phyloP scores from a whole-genome alignment of 2,888 invertebrate genomes.

The Myopa testacea region DNA sequence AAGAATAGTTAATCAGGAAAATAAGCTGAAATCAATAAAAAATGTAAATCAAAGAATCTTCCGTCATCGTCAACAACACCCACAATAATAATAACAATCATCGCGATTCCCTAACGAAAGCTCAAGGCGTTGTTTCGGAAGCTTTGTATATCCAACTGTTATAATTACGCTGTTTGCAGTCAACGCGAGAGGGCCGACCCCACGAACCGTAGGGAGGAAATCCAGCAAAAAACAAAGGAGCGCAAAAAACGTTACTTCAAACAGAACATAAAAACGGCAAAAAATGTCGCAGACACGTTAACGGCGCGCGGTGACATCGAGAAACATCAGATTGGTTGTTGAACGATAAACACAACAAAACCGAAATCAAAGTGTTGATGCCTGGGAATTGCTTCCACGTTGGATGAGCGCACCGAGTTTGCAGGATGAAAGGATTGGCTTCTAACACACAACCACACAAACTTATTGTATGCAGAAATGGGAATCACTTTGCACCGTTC shows the following conservation, averaged over 20 bases:
- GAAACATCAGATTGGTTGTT: slow-evolving; percentile 52
- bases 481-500: neutral
- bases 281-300: slow-evolving; percentile 56
- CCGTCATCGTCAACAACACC: neutral
- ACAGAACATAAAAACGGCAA: slow-evolving; percentile 48
- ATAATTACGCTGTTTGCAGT: neutral
- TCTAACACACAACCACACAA: neutral
- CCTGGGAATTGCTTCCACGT: slow-evolving; percentile 65
- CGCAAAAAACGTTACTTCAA: slow-evolving; percentile 58
- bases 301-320: slow-evolving; percentile 58
- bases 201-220: neutral
- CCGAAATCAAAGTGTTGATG: slow-evolving; percentile 64
- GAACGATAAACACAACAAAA: slow-evolving; percentile 29
- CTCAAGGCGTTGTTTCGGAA: slow-evolving; percentile 11
- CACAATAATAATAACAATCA: neutral
- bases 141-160: slow-evolving; percentile 17
- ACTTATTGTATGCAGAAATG: neutral
- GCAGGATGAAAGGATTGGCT: slow-evolving; percentile 3
- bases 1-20: neutral
- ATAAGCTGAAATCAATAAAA: slow-evolving; percentile 1
- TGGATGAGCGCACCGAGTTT: slow-evolving; percentile 56
- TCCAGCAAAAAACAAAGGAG: slow-evolving; percentile 9
- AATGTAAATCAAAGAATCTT: neutral
- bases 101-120: neutral
- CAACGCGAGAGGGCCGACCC: neutral